Conservation (phyloP, 2,888 invertebrate species). For the Euphydryas editha region DNA sequence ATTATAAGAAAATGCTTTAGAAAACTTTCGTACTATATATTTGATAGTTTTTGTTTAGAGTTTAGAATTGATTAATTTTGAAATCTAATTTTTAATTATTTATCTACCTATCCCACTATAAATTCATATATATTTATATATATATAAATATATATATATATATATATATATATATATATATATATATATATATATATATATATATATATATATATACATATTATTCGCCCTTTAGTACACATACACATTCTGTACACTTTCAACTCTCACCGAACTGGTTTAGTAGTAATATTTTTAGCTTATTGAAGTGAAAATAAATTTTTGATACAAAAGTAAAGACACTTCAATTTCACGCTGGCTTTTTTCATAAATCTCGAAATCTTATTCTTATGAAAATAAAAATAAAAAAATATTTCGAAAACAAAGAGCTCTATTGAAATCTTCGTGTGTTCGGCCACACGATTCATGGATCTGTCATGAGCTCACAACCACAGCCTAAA, state of each 20-base stretch:
- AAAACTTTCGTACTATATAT: not conserved
- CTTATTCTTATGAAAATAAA: too few relatives aligned
- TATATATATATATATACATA: too few relatives aligned
- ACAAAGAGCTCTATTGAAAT: constrained; percentile 68
- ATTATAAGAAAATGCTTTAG: not conserved
- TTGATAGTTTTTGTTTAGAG: not conserved
- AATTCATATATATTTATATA: too few relatives aligned
- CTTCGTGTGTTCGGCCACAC: constrained; percentile 65
- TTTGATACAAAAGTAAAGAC: not conserved
- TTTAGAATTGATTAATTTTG: not conserved
- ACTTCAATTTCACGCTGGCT: constrained; percentile 33
- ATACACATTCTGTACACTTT: too few relatives aligned
- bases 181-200: too few relatives aligned
- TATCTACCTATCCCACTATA: too few relatives aligned
- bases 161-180: too few relatives aligned
- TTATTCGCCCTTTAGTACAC: too few relatives aligned
- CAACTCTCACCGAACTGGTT: too few relatives aligned
- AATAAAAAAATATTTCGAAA: too few relatives aligned
- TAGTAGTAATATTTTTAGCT: not conserved
- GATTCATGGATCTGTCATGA: constrained; percentile 70
- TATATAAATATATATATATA: too few relatives aligned
- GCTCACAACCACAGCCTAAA: constrained; percentile 69
- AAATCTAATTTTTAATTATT: not conserved
- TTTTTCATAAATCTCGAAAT: constrained; percentile 38
- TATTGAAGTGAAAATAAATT: not conserved